Base-by-base conservation (phyloP, 1,140 invertebrate species). In the Brachionus asplanchnoidis region DNA sequence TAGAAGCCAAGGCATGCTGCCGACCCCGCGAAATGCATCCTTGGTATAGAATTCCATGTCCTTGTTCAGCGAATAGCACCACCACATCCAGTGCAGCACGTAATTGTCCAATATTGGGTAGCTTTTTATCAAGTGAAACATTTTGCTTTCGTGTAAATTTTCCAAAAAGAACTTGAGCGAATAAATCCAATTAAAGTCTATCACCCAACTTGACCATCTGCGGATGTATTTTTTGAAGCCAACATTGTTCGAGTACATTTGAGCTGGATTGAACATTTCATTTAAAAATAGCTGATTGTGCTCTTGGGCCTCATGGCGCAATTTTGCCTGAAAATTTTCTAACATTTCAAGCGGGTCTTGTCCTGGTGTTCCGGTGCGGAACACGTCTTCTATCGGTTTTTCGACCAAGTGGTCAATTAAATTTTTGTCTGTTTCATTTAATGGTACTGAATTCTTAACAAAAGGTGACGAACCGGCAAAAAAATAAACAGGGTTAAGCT, bases 101-200 rank as follows among this genome's bases (percentile, higher is more conserved):
- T 65, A 82, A 36, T 82, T 82, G 53, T 82, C 79, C 79, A 82
- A 68, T 36, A 82, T 82, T 20, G 79, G 79, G 26, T 82, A 82
- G 26, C 65, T 82, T 46, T 82, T 82, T 14, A 82, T 82, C 3
- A 82, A 44, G 23, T 44, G 20, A 68, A 82, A 68, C 36, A 82
- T 17, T 82, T 82, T 82, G 23, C 20, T 60, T 14, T 60, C 36
- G 53, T 42, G 50, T 23, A 82, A 26, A 20, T 60, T 44, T 82
- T 82, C 79, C 40, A 65, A 20, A 44, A 82, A 36, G 40, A 65
- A 82, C 65, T 82, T 82, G 23, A 82, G 36, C 6, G 50, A 44
- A 82, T 44, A 82, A 40, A 82, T 82, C 79, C 79, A 82, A 46
- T 82, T 60, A 32, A 82, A 82, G 20, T 82, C 79, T 12, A 82